These are phyloP conservation scores for Pseudolaguvia tuberculata DNA, from an alignment of 2,113 vertebrate genomes.

Conservation along the genomic window DNA sequence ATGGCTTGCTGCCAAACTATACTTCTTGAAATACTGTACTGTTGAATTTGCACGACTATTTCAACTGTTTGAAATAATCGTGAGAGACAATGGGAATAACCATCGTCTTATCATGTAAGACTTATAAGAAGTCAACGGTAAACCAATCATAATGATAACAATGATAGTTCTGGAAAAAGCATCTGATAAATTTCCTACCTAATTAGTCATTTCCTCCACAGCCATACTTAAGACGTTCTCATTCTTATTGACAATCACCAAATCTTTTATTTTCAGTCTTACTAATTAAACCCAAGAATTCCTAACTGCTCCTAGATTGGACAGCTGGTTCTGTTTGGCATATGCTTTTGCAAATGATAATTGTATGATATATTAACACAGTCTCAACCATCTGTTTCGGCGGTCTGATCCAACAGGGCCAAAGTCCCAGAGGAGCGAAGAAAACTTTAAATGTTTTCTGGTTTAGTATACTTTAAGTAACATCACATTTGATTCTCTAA, in stretches of 20 bases:
- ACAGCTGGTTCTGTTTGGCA: constrained; percentile 46
- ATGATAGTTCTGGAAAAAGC: constrained; percentile 10
- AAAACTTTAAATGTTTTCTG: constrained; percentile 24
- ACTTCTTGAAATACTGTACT: neutral
- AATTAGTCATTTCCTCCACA: neutral
- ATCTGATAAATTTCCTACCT: constrained; percentile 41
- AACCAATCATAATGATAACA: neutral
- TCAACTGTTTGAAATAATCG: no score
- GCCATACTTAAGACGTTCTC: constrained; percentile 34
- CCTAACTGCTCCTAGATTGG: constrained; percentile 49
- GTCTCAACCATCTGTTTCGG: constrained; percentile 41
- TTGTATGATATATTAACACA: constrained; percentile 45
- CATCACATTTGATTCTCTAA: neutral
- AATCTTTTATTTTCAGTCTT: constrained; percentile 57
- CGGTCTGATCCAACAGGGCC: constrained; percentile 12
- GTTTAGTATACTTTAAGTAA: constrained; percentile 8
- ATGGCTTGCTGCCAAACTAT: neutral
- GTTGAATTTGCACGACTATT: no score
- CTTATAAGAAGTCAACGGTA: neutral
- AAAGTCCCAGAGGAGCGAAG: constrained; percentile 24
- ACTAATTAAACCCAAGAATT: constrained; percentile 60
- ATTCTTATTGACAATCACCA: constrained; percentile 57
- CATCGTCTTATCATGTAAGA: neutral
- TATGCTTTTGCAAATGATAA: constrained; percentile 22
- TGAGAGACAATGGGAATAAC: neutral